A percentile compares a stretch with the other conserved stretches of the same genome.
Evolutionary conservation across 2,113 vertebrate species (phyloP).

Genomic region (Leucoraja erinaceus): DNA sequence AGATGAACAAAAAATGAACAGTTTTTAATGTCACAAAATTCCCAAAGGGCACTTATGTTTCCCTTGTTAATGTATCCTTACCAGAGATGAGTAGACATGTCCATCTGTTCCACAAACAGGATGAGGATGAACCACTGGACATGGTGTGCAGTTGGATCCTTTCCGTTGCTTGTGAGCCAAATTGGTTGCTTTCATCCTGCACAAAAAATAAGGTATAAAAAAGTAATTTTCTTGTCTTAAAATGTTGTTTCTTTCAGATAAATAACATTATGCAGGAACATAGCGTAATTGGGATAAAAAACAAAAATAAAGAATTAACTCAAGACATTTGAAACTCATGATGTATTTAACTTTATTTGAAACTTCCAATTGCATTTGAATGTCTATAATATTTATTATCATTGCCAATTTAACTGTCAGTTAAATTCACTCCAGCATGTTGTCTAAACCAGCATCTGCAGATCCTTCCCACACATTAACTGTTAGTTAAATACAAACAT

Average conservation of each 20-base stretch:
- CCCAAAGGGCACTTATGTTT: not conserved
- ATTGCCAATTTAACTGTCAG: not conserved
- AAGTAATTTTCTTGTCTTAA: not conserved
- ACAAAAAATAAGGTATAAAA: slow-evolving; percentile 45
- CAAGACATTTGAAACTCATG: not conserved
- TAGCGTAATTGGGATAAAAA: not conserved
- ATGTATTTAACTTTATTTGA: not conserved
- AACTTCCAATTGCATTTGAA: not conserved
- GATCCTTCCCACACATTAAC: too few relatives aligned
- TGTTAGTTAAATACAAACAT: not conserved
- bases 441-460: too few relatives aligned
- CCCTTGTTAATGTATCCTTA: slow-evolving; percentile 46
- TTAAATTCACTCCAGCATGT: too few relatives aligned
- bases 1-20: not conserved
- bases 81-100: slow-evolving; percentile 86
- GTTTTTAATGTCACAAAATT: not conserved
- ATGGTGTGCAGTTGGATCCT: slow-evolving; percentile 76
- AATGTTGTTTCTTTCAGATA: too few relatives aligned
- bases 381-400: not conserved
- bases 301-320: not conserved
- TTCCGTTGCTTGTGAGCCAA: slow-evolving; percentile 69
- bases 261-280: not conserved
- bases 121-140: slow-evolving; percentile 69
- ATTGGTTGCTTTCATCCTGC: slow-evolving; percentile 78
- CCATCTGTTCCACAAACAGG: slow-evolving; percentile 89